Conservation (phyloP, 1,140 invertebrate species). For the Macrobrachium rosenbergii region DNA sequence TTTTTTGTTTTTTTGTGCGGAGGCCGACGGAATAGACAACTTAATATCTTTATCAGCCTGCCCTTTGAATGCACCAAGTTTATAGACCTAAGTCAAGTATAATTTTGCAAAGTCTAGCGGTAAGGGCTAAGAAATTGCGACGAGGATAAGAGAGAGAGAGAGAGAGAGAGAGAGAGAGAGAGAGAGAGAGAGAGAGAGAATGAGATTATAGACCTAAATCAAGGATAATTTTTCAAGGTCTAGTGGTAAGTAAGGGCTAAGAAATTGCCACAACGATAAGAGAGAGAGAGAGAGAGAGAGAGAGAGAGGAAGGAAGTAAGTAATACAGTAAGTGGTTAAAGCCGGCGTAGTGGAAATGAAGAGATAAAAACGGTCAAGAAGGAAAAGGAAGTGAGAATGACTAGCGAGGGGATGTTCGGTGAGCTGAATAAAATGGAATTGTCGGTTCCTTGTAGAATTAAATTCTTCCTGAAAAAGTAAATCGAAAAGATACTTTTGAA, state of each 20-base stretch:
- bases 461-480: no score
- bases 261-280: not conserved
- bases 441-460: not conserved
- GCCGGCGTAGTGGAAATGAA: not conserved
- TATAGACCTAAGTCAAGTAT: no score
- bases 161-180: not conserved
- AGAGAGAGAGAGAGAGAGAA: not conserved
- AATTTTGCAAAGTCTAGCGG: no score
- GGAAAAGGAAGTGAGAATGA: constrained; percentile 3
- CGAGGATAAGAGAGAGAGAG: not conserved
- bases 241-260: not conserved
- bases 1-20: no score
- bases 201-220: not conserved
- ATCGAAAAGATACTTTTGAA: no score
- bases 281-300: constrained; percentile 1
- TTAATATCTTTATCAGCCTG: no score
- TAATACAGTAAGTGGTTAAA: not conserved
- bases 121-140: not conserved
- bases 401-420: not conserved
- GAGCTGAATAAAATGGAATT: not conserved
- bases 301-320: not conserved
- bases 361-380: not conserved
- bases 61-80: no score
- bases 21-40: no score
- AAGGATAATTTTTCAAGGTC: no score